Evolutionary conservation across 2,888 invertebrate species (phyloP), one percentile per base, ranked within the genome.

Genomic region (Bombyx huttoni): DNA sequence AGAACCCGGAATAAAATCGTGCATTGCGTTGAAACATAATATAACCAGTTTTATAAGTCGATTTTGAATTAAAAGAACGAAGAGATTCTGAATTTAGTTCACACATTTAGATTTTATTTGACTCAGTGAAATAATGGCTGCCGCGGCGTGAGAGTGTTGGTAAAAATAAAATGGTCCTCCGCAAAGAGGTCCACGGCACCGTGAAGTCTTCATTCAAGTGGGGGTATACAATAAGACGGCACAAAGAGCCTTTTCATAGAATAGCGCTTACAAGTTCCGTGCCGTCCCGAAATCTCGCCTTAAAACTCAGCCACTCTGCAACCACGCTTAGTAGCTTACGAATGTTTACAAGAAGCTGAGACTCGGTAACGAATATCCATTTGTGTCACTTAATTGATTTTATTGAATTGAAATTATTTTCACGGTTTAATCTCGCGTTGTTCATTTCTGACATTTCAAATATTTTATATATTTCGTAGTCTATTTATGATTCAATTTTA

Each of bases 231-330:
- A 76, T 75, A 63, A 68, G 61, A 58, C 58, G 62, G 59, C 64
- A 68, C 70, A 73, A 71, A 74, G 72, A 64, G 58, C 61, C 68
- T 68, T 64, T 75, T 71, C 73, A 75, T 67, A 63, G 66, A 68
- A 69, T 68, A 66, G 63, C 58, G 64, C 58, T 65, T 62, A 65
- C 64, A 65, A 63, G 24, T 62, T 63, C 63, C 60, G 56, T 56
- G 60, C 52, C 51, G 51, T 54, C 47, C 54, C 50, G 48, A 50
- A 8, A 53, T 56, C 51, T 55, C 55, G 47, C 14, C 46, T 53
- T 53, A 53, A 48, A 14, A 24, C 47, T 58, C 51, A 46, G 54
- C 53, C 54, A 56, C 52, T 53, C 50, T 57, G 56, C 53, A 55
- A 24, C 24, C 12, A 40, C 40, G 50, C 54, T 55, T 56, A 50